Evolutionary conservation across 2,888 invertebrate species (phyloP), one percentile per base, ranked within the genome.

Genomic region (Hymenopus coronatus): DNA sequence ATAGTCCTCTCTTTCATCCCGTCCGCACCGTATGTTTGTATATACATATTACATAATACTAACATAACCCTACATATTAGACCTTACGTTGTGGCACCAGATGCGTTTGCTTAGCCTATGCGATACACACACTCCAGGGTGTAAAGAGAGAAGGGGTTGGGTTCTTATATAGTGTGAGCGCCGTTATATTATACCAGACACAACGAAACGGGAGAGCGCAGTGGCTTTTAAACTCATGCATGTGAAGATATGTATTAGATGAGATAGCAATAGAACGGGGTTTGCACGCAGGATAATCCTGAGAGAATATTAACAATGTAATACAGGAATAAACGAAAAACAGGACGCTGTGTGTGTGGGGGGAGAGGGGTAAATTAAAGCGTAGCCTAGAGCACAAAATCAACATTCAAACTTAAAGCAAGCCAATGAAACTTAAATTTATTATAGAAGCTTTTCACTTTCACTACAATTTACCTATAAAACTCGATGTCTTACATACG

Each of bases 61-160:
- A 28, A 86, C 86, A 86, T 87, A 87, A 87, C 87, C 87, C 81
- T 81, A 82, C 30, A 87, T 82, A 87, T 87, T 86, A 87, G 81
- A 40, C 87, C 46, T 82, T 82, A 87, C 82, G 28, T 82, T 82
- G 30, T 82, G 82, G 40, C 25, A 82, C 82, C 87, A 87, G 87
- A 82, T 87, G 87, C 82, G 87, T 87, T 87, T 87, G 87, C 82
- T 87, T 87, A 54, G 30, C 86, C 86, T 86, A 20, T 70, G n/a
- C 20, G 25, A 15, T 54, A 28, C 46, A 85, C n/a, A 85, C 85
- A 85, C 27, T 70, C 54, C 25, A 70, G 54, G 54, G 54, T 70
- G 54, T 70, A 70, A 70, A 70, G 54, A 70, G 54, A 70, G 25
- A 70, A 70, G 54, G 54, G 54, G 54, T 70, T 40, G 40, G 54